Evolutionary conservation across 2,797 vertebrate species (phyloP), one percentile per base, ranked within the genome.

Genomic region (Darevskia nairensis): DNA sequence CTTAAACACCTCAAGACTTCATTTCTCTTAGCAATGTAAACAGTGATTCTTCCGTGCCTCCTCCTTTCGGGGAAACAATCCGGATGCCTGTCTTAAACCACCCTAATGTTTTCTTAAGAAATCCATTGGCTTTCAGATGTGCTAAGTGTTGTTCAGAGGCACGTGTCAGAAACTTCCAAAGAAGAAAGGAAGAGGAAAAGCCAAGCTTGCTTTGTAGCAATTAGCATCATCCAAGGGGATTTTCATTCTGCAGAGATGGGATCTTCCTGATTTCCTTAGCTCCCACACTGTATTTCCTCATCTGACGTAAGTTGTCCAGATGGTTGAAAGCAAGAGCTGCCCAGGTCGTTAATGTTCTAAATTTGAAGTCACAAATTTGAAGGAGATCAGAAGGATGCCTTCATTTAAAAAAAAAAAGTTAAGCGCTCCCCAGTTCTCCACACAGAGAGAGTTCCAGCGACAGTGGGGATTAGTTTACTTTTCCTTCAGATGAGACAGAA

Each of bases 191-290:
- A 23, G 5, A 8, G n/a, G 25, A 9, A 8, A 17, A 66, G 80
- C 32, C 50, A 81, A 11, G 27, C 19, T 64, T 80, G 25, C 32
- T 71, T 50, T 59, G 8, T 32, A 85, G 80, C 8, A 86, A 5
- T n/a, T 17, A 88, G 61, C 64, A n/a, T 83, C 71, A 82, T 90
- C 80, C 59, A 93, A 80, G 8, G 10, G 64, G 74, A 64, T 91
- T 93, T 93, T 92, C 89, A 25, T 90, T 1, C 77, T 86, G 55
- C 85, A 72, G 78, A 27, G 86, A 87, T 64, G 88, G 83, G 83
- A 88, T 89, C 85, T 94, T 95, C 92, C 92, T 94, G 92, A 95
- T 95, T 95, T 90, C 86, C 91, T 87, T 88, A 86, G 87, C 82
- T 93, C 88, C 83, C 87, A 90, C 64, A 90, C 25, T 78, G 35